Conservation (phyloP, 2,888 invertebrate genomes). For the Griposia aprilina region DNA sequence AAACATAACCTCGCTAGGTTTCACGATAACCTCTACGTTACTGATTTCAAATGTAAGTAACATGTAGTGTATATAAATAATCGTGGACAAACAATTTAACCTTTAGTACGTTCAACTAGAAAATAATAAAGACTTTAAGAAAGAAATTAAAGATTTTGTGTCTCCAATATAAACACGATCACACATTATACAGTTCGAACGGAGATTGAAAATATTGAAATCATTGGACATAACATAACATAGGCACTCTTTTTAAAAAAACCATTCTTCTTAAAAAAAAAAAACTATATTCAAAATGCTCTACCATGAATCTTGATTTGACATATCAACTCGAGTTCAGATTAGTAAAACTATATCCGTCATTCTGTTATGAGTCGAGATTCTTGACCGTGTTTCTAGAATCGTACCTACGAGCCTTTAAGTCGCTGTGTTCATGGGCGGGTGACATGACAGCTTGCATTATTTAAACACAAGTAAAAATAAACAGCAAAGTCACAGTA, state of each 20-base stretch:
- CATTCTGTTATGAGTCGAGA: background rate
- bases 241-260: no score
- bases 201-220: no score
- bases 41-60: conserved; percentile 40
- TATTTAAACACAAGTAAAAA: conserved; percentile 35
- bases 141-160: no score
- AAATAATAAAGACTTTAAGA: no score
- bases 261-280: no score
- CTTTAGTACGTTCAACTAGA: conserved; percentile 1
- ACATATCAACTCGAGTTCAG: no score
- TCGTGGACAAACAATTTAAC: conserved; percentile 7
- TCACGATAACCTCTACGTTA: conserved; percentile 54
- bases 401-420: background rate
- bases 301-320: no score
- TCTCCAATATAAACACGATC: no score
- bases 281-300: no score
- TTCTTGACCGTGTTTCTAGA: background rate
- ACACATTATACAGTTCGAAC: no score
- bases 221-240: no score
- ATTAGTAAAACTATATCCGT: background rate
- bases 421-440: background rate
- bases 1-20: conserved; percentile 51
- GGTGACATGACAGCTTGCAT: conserved; percentile 18
- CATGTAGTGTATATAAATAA: conserved; percentile 33
- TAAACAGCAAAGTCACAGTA: conserved; percentile 27